Conservation (phyloP, 1,140 invertebrate species). For the Drosophila repleta region DNA sequence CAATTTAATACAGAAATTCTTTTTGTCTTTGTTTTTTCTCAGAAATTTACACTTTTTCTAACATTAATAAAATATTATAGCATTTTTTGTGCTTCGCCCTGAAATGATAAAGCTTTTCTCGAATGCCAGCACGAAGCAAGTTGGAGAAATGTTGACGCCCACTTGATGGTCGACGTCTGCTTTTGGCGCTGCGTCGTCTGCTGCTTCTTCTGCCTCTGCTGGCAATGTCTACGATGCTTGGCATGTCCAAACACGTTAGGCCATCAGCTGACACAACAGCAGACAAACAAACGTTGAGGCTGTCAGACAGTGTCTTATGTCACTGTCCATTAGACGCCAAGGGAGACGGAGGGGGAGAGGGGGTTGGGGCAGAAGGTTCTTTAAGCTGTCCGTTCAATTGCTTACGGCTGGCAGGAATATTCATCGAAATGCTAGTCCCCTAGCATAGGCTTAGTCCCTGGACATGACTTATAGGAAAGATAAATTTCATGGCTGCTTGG, state of each 20-base stretch:
- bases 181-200: conserved; percentile 2
- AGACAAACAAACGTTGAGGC: conserved; percentile 32
- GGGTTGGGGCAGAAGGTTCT: conserved; percentile 6
- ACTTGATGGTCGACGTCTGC: conserved; percentile 37
- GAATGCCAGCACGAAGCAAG: conserved; percentile 31
- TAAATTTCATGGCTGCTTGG: conserved; percentile 58
- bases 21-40: neutral
- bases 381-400: conserved; percentile 56
- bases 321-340: conserved; percentile 73
- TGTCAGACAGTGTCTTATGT: conserved; percentile 71
- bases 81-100: conserved; percentile 32
- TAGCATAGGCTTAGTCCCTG: neutral
- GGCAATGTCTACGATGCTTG: conserved; percentile 67
- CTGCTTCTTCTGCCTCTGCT: conserved; percentile 5
- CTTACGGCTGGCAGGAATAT: conserved; percentile 37
- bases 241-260: conserved; percentile 77
- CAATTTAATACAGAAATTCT: too few species aligned
- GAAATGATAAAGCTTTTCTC: conserved; percentile 53
- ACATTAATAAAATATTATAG: conserved; percentile 45
- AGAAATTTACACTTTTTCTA: conserved; percentile 2
- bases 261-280: conserved; percentile 49
- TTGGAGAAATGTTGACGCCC: conserved; percentile 48
- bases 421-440: conserved; percentile 33
- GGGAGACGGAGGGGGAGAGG: neutral
- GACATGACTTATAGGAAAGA: conserved; percentile 29